Conservation (phyloP, 1,140 invertebrate genomes). For the Lordiphosa collinella region DNA sequence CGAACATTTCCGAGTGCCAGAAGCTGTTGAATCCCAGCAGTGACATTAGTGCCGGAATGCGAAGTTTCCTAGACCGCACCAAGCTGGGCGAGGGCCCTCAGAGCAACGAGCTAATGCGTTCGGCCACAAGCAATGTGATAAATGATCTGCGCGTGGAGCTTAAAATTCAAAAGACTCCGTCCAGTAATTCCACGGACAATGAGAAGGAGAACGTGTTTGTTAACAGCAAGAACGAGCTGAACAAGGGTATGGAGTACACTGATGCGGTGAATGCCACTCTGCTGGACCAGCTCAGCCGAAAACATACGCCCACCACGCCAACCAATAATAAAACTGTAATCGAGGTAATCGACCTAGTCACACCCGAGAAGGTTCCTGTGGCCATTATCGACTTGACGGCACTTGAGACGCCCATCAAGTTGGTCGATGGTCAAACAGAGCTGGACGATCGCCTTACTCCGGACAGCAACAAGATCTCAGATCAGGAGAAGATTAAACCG, state of each 20-base stretch:
- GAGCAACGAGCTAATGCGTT: slow-evolving; percentile 60
- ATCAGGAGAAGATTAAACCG: slow-evolving; percentile 37
- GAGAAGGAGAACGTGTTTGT: slow-evolving; percentile 79
- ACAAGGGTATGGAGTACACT: slow-evolving; percentile 76
- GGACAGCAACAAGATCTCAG: slow-evolving; percentile 66
- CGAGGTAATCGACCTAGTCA: slow-evolving; percentile 73
- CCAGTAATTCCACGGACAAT: slow-evolving; percentile 69
- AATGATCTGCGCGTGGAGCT: slow-evolving; percentile 71
- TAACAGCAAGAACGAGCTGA: slow-evolving; percentile 75
- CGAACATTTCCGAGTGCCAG: slow-evolving; percentile 92
- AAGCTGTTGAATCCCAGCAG: slow-evolving; percentile 90
- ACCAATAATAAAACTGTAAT: slow-evolving; percentile 63
- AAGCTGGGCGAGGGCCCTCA: slow-evolving; percentile 51
- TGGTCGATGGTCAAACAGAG: slow-evolving; percentile 31
- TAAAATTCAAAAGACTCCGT: slow-evolving; percentile 66
- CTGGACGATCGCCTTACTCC: slow-evolving; percentile 18
- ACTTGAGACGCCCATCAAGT: slow-evolving; percentile 50
- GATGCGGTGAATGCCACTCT: slow-evolving; percentile 74
- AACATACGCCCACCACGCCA: slow-evolving; percentile 58
- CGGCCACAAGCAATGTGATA: slow-evolving; percentile 69
- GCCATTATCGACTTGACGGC: slow-evolving; percentile 67
- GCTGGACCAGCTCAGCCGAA: slow-evolving; percentile 60
- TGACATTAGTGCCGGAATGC: slow-evolving; percentile 87
- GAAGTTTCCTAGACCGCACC: slow-evolving; percentile 83
- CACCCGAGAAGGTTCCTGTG: slow-evolving; percentile 60